These are phyloP conservation scores for Brachyptera putata DNA, from an alignment of 2,888 invertebrate genomes.

Conservation along the genomic window DNA sequence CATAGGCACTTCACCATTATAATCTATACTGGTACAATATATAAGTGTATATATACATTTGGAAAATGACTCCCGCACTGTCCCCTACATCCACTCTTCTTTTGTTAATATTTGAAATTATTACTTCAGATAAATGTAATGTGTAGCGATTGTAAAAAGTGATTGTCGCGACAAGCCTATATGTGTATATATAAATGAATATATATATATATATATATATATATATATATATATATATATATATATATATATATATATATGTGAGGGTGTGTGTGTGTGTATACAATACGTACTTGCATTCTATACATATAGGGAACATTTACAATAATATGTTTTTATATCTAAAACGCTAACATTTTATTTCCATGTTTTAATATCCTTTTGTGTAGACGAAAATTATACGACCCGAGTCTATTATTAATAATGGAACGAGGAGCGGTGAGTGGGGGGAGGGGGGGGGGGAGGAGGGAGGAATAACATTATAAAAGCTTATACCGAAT, in stretches of 20 bases:
- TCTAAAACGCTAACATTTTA: constrained; percentile 32
- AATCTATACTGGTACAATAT: too few relatives aligned
- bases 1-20: too few relatives aligned
- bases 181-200: too few relatives aligned
- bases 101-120: constrained; percentile 31
- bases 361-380: constrained; percentile 32
- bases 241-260: too few relatives aligned
- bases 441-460: too few relatives aligned
- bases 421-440: too few relatives aligned
- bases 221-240: constrained; percentile 3
- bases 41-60: too few relatives aligned
- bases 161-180: constrained; percentile 29
- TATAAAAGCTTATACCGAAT: too few relatives aligned
- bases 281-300: neutral
- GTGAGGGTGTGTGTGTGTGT: neutral
- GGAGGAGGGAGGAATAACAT: too few relatives aligned
- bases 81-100: constrained; percentile 11
- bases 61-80: neutral
- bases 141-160: constrained; percentile 33
- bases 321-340: constrained; percentile 28
- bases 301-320: constrained; percentile 8
- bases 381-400: constrained; percentile 26
- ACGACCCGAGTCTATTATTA: constrained; percentile 25
- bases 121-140: constrained; percentile 34
- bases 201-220: too few relatives aligned